A percentile compares a stretch with the other conserved stretches of the same genome.
These are phyloP conservation scores for Lepidothrix coronata DNA, from an alignment of 2,113 vertebrate species.

Conservation along the genomic window DNA sequence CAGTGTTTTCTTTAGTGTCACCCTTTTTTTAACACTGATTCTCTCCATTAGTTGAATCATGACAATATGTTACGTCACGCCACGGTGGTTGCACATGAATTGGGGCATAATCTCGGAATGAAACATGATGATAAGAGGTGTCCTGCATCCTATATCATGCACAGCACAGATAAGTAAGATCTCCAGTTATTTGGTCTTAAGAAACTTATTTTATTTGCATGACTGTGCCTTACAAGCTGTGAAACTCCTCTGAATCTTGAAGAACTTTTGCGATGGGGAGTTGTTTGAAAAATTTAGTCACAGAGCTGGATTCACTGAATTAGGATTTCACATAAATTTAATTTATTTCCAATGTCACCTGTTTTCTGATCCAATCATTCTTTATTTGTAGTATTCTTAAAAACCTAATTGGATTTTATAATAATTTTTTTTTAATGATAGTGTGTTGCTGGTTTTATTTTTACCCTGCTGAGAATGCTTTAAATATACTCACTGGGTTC, in stretches of 20 bases:
- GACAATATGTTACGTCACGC: slow-evolving; percentile 58
- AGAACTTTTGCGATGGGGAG: neutral
- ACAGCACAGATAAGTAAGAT: slow-evolving; percentile 69
- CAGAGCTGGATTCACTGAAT: neutral
- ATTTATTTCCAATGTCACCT: neutral
- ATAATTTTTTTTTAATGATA: neutral
- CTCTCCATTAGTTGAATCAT: slow-evolving; percentile 61
- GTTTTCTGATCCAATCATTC: neutral
- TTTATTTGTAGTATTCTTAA: neutral
- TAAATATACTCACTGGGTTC: neutral
- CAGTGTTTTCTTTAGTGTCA: neutral
- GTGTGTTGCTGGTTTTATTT: neutral
- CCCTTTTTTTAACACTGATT: neutral
- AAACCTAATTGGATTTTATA: neutral
- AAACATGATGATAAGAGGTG: slow-evolving; percentile 75
- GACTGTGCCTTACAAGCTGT: neutral
- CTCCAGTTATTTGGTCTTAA: neutral
- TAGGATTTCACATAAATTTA: neutral
- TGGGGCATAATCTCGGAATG: slow-evolving; percentile 90
- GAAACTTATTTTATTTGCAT: neutral
- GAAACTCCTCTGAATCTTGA: neutral
- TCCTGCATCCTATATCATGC: slow-evolving; percentile 79
- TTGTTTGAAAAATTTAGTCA: neutral
- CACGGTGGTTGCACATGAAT: slow-evolving; percentile 83
- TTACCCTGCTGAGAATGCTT: neutral